These are phyloP conservation scores for Grantiella picta DNA, from an alignment of 2,113 vertebrate genomes.

Conservation along the genomic window DNA sequence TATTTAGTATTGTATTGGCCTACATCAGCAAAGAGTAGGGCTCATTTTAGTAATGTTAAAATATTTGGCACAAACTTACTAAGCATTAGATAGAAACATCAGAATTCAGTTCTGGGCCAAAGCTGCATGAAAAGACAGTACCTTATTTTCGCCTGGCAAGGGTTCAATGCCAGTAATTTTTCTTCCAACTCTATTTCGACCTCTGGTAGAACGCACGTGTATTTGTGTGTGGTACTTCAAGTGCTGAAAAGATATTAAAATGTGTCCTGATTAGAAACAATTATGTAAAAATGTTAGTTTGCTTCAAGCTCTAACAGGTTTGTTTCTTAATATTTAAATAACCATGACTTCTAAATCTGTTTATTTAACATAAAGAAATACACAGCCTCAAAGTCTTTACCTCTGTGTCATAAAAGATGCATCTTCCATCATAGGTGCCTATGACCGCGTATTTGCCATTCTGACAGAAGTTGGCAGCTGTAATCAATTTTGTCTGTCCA, in stretches of 20 bases:
- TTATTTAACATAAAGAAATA: background rate
- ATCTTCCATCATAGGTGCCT: constrained; percentile 95
- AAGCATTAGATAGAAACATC: background rate
- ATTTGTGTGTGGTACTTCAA: constrained; percentile 98
- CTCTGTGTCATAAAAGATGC: constrained; percentile 99
- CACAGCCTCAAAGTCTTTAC: constrained; percentile 51
- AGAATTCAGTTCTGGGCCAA: background rate
- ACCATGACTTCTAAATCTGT: background rate
- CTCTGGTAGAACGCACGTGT: constrained; percentile 94
- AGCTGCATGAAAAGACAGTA: constrained; percentile 25
- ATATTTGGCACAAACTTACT: background rate
- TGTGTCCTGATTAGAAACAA: background rate
- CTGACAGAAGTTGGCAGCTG: constrained; percentile 99
- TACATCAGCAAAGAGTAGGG: background rate
- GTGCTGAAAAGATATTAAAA: constrained; percentile 75
- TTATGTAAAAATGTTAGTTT: background rate
- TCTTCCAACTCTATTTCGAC: constrained; percentile 93
- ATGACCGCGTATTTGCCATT: constrained; percentile 98
- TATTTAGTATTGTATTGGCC: background rate
- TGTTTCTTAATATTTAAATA: background rate
- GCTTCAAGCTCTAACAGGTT: background rate
- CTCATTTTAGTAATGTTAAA: background rate
- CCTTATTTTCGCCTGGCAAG: constrained; percentile 97
- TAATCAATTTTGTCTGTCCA: constrained; percentile 95
- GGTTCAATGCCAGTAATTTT: constrained; percentile 99